A percentile compares a stretch with the other conserved stretches of the same genome.
Conservation (phyloP, 2,113 vertebrate genomes). For the Vireo altiloquus region DNA sequence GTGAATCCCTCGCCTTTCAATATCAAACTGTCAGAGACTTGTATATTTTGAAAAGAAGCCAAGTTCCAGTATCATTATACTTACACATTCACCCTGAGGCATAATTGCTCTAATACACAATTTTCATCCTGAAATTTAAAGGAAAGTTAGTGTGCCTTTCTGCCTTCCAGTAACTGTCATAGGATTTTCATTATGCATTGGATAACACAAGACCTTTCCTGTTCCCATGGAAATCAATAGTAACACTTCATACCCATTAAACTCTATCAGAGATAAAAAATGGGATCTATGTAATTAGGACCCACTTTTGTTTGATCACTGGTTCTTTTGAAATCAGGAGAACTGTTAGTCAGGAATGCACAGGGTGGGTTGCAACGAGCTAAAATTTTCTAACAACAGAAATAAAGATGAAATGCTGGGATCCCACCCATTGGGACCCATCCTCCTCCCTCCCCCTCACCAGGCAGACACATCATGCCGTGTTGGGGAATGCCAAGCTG, state of each 20-base stretch:
- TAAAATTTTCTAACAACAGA: background rate
- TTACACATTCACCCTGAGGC: constrained; percentile 57
- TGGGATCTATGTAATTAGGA: background rate
- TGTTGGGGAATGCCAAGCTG: background rate
- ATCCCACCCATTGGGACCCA: fast-evolving
- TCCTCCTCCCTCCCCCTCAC: fast-evolving
- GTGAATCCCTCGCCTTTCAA: constrained; percentile 26
- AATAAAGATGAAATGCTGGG: background rate
- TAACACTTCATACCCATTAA: constrained; percentile 4
- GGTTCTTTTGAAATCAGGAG: background rate
- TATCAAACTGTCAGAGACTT: constrained; percentile 28
- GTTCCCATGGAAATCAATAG: constrained; percentile 51
- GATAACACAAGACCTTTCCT: background rate
- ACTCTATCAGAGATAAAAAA: background rate
- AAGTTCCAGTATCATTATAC: constrained; percentile 47
- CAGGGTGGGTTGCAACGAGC: background rate
- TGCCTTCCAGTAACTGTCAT: constrained; percentile 34
- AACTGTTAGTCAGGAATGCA: background rate
- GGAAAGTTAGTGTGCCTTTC: background rate
- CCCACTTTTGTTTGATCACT: background rate
- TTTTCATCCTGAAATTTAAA: constrained; percentile 55
- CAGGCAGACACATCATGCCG: fast-evolving
- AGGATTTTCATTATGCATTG: constrained; percentile 21
- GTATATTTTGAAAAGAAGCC: constrained; percentile 47
- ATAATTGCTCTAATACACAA: constrained; percentile 54